Percentiles rank a stretch among this genome's conserved stretches.
Evolutionary conservation across 2,888 invertebrate species (phyloP).

Genomic region (Pasiphila rectangulata): DNA sequence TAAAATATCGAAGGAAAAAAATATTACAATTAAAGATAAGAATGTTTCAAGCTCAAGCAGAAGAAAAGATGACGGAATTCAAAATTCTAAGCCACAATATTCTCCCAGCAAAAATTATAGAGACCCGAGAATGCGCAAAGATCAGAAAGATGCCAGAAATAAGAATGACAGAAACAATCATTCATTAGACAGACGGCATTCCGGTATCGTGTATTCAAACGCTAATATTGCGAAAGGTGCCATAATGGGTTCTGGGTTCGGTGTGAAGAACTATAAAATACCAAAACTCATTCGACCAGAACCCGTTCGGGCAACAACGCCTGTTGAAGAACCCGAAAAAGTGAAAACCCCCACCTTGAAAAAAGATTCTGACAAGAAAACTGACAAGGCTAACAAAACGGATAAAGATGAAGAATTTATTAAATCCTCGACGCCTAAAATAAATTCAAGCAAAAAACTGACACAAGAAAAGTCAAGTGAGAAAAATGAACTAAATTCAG

Average conservation of each 20-base stretch:
- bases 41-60: constrained; percentile 23
- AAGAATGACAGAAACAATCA: constrained; percentile 35
- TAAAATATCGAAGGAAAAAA: background rate
- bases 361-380: constrained; percentile 20
- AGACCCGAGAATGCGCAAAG: constrained; percentile 58
- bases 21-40: constrained; percentile 21
- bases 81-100: constrained; percentile 35
- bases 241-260: constrained; percentile 61
- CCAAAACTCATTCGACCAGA: constrained; percentile 68
- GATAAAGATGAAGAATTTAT: constrained; percentile 18
- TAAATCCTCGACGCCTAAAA: constrained; percentile 3
- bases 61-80: constrained; percentile 37
- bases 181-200: constrained; percentile 26
- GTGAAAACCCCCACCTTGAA: constrained; percentile 20
- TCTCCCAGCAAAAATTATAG: constrained; percentile 55
- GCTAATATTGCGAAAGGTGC: constrained; percentile 68
- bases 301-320: constrained; percentile 26
- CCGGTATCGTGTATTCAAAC: constrained; percentile 67
- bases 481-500: constrained; percentile 12
- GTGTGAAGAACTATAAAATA: constrained; percentile 74
- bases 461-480: constrained; percentile 13
- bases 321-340: constrained; percentile 17
- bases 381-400: constrained; percentile 10
- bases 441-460: constrained; percentile 1
- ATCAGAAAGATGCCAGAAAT: constrained; percentile 35